Percentiles rank a stretch among this genome's conserved stretches.
Conservation (phyloP, 2,797 vertebrate genomes). For the Tauraco hartlaubi region DNA sequence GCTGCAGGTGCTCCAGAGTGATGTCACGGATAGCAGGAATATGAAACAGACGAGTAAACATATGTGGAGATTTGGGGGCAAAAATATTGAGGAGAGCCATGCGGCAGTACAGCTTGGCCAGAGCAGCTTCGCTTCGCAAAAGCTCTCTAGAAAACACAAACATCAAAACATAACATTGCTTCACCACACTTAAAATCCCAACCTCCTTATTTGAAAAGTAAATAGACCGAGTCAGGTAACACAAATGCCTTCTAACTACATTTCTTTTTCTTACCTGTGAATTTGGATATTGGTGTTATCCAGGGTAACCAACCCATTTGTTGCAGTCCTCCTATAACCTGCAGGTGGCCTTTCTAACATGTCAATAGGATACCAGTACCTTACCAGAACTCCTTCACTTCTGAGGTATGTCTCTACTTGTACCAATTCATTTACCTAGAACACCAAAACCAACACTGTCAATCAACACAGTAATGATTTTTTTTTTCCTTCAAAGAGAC, state of each 20-base stretch:
- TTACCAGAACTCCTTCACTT: conserved; percentile 96
- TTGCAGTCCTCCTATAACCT: conserved; percentile 94
- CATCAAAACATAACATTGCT: not conserved
- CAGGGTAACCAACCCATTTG: conserved; percentile 94
- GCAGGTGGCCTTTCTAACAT: conserved; percentile 96
- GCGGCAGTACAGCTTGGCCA: conserved; percentile 95
- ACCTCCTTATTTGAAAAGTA: not conserved
- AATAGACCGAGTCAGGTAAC: not conserved
- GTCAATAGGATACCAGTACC: conserved; percentile 99
- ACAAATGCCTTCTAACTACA: not conserved
- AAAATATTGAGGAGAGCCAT: conserved; percentile 98
- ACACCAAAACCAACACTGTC: conserved; percentile 13
- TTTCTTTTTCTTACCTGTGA: conserved; percentile 85
- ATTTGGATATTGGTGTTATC: conserved; percentile 99
- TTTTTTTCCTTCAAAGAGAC: not conserved
- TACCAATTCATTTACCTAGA: conserved; percentile 94
- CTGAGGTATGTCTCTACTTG: conserved; percentile 97
- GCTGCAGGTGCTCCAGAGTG: conserved; percentile 96
- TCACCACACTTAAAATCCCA: not conserved
- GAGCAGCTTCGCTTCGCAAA: conserved; percentile 91
- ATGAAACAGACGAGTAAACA: conserved; percentile 96
- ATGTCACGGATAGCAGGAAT: conserved; percentile 96
- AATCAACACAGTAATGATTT: fast-evolving
- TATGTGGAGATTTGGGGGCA: conserved; percentile 94
- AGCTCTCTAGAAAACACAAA: conserved; percentile 86